Conservation (phyloP, 2,113 vertebrate genomes). For the Acanthisitta chloris region DNA sequence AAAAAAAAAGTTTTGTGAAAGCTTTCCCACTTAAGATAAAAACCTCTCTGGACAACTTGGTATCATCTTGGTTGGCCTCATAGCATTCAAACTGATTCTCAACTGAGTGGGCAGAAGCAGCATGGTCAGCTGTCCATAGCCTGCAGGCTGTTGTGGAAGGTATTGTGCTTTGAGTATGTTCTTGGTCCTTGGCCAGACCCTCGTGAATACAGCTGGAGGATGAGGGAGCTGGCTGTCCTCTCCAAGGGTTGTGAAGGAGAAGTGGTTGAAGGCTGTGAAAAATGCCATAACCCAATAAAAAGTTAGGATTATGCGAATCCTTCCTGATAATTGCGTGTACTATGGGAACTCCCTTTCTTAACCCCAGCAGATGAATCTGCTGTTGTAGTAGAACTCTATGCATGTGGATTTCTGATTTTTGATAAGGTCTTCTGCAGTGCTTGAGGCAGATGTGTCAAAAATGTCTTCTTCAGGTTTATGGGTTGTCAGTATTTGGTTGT, state of each 20-base stretch:
- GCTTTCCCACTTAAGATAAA: background rate
- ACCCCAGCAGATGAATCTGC: background rate
- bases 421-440: background rate
- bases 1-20: background rate
- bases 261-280: background rate
- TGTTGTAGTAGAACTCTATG: background rate
- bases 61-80: background rate
- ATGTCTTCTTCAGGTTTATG: background rate
- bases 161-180: background rate
- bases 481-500: background rate
- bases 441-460: background rate
- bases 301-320: background rate
- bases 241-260: background rate
- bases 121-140: background rate
- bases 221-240: background rate
- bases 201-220: background rate
- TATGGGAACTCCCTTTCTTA: background rate
- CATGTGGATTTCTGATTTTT: background rate
- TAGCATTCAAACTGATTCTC: background rate
- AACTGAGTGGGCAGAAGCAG: background rate
- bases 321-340: background rate
- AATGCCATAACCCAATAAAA: background rate
- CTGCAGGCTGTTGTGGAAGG: background rate
- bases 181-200: background rate
- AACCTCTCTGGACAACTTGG: background rate